Base-by-base conservation (phyloP, 2,113 vertebrate genomes). In the Rallus limicola region DNA sequence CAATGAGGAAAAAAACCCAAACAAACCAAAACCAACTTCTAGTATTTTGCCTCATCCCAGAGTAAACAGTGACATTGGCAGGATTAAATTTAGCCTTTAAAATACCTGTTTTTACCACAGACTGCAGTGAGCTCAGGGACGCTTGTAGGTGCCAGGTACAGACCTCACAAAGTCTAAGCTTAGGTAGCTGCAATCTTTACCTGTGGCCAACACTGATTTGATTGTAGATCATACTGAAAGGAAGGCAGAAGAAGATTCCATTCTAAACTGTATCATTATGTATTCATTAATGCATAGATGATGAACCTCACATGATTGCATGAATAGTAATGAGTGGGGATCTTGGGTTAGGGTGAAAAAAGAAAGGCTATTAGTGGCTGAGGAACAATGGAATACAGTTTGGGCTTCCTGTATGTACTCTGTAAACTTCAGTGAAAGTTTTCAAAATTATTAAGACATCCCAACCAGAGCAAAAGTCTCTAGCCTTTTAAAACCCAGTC, bases 251-350 rank as follows among this genome's bases (percentile, higher is more conserved):
- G 6, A 42, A n/a, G 33, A 36, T 86, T 77, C 53, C 18, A 74
- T 1, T 31, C 24, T 48, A 12, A 89, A 29, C 11, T 42, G 1
- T 42, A 2, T 34, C 5, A n/a, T n/a, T n/a, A n/a, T n/a, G n/a
- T n/a, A n/a, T 62, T 62, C 58, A 59, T 52, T 11, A 28, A 40
- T 48, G 29, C 14, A 5, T 5, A 53, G 7, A 10, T 67, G n/a
- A 48, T 77, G 33, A 64, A 52, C 16, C 12, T 77, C 16, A 29
- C 59, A 40, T 77, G 48, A 46, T 13, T n/a, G 5, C 23, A 18
- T n/a, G 3, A 36, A 40, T 8, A 60, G n/a, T 75, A 92, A 52
- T 58, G 2, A 46, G 16, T 21, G 13, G 19, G 19, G 7, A 20
- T 56, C 59, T 77, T 69, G 17, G 2, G 65, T 70, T 59, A 74